phyloP scores from a whole-genome alignment of 2,888 invertebrate species.

The Lepidocyrtinus sp. region DNA sequence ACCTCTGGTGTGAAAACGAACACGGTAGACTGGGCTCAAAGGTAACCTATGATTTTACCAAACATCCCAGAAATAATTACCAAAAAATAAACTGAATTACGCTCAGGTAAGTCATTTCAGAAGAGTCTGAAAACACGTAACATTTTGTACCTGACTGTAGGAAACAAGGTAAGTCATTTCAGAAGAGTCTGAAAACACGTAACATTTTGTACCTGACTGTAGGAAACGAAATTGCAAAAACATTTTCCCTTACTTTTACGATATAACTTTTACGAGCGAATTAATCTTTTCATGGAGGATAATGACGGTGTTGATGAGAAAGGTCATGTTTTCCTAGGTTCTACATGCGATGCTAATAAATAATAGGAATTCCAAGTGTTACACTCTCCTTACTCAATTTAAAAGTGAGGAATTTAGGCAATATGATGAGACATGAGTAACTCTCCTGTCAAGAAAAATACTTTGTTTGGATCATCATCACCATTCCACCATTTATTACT shows the following conservation, averaged over 20 bases:
- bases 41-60: slow-evolving; percentile 23
- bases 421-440: slow-evolving; percentile 27
- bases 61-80: slow-evolving; percentile 31
- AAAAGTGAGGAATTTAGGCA: too few relatives aligned
- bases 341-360: background rate
- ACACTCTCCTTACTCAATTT: too few relatives aligned
- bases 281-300: too few relatives aligned
- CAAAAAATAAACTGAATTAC: background rate
- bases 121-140: slow-evolving; percentile 9
- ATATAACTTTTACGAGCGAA: background rate
- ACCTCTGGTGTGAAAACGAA: slow-evolving; percentile 44
- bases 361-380: too few relatives aligned
- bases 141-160: too few relatives aligned
- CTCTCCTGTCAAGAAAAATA: slow-evolving; percentile 29
- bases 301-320: slow-evolving; percentile 32
- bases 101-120: background rate
- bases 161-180: too few relatives aligned
- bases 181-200: too few relatives aligned
- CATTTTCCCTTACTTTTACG: slow-evolving; percentile 23
- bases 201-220: background rate
- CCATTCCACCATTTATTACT: slow-evolving; percentile 29
- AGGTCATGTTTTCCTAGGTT: background rate
- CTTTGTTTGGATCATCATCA: slow-evolving; percentile 34
- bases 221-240: slow-evolving; percentile 4
- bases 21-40: slow-evolving; percentile 36